Evolutionary conservation across 2,888 invertebrate genomes (phyloP).

Genomic region (Kuschelorhynchus macadamiae): DNA sequence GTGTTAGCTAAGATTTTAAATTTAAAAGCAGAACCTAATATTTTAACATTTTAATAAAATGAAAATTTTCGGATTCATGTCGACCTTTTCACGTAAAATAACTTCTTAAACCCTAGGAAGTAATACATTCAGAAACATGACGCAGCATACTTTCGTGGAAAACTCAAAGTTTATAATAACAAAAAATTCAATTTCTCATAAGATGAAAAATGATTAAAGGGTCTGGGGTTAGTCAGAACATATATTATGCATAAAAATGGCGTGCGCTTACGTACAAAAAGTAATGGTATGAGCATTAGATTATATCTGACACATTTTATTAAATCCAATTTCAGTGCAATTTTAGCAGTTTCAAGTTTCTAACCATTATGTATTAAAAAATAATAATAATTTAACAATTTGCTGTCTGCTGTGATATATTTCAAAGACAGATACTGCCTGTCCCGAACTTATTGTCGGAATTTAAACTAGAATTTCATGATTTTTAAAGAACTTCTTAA

Average conservation of each 20-base stretch:
- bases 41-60: too few relatives aligned
- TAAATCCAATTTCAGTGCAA: too few relatives aligned
- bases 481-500: too few relatives aligned
- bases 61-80: too few relatives aligned
- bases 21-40: too few relatives aligned
- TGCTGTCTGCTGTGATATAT: too few relatives aligned
- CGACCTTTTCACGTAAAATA: slow-evolving; percentile 11
- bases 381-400: too few relatives aligned
- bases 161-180: slow-evolving; percentile 40
- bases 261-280: slow-evolving; percentile 27
- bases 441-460: slow-evolving; percentile 1
- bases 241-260: slow-evolving; percentile 39
- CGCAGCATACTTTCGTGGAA: slow-evolving; percentile 30
- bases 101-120: slow-evolving; percentile 25
- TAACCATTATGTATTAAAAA: too few relatives aligned
- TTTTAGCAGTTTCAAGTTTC: too few relatives aligned
- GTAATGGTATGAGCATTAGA: slow-evolving; percentile 28
- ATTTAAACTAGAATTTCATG: background rate
- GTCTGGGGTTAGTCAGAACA: slow-evolving; percentile 32
- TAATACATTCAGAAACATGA: slow-evolving; percentile 33
- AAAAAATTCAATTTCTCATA: slow-evolving; percentile 44
- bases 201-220: slow-evolving; percentile 47
- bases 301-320: too few relatives aligned
- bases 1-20: too few relatives aligned
- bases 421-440: too few relatives aligned